Evolutionary conservation across 2,113 vertebrate genomes (phyloP).

Genomic region (Oryzias woworae): DNA sequence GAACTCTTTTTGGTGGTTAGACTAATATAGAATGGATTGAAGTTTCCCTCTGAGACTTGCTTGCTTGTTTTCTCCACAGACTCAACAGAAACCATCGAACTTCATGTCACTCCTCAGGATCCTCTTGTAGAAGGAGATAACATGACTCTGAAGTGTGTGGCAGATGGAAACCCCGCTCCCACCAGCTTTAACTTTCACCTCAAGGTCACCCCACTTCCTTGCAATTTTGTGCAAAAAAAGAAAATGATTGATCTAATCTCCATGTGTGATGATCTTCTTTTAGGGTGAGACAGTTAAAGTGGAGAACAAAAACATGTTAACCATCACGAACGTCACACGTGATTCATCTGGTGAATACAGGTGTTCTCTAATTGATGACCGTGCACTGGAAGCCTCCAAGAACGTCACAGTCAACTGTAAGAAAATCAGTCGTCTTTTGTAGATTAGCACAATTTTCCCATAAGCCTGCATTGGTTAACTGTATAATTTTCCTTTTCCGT

Average conservation of each 20-base stretch:
- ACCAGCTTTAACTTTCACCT: constrained; percentile 88
- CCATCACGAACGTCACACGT: constrained; percentile 81
- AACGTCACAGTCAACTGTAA: constrained; percentile 89
- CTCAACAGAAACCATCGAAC: constrained; percentile 88
- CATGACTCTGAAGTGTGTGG: constrained; percentile 88
- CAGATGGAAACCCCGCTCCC: constrained; percentile 93
- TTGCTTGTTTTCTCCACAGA: constrained; percentile 74
- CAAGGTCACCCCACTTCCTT: constrained; percentile 55
- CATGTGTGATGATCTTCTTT: constrained; percentile 5
- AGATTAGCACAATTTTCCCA: constrained; percentile 7
- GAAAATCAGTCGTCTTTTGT: constrained; percentile 46
- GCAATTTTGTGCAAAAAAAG: not conserved
- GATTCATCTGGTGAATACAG: constrained; percentile 86
- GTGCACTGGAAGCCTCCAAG: constrained; percentile 72
- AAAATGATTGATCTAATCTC: not conserved
- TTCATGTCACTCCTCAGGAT: constrained; percentile 78
- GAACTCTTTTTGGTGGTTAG: not conserved
- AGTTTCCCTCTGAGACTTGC: constrained; percentile 13
- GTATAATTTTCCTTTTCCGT: constrained; percentile 6
- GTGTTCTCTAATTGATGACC: constrained; percentile 84
- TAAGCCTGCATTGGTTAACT: not conserved
- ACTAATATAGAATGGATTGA: no score
- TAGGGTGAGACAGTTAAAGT: constrained; percentile 64
- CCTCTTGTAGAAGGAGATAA: constrained; percentile 89
- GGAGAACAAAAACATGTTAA: constrained; percentile 76